Evolutionary conservation across 1,140 invertebrate genomes (phyloP), one percentile per base, ranked within the genome.

Genomic region (Ceratina japonica): DNA sequence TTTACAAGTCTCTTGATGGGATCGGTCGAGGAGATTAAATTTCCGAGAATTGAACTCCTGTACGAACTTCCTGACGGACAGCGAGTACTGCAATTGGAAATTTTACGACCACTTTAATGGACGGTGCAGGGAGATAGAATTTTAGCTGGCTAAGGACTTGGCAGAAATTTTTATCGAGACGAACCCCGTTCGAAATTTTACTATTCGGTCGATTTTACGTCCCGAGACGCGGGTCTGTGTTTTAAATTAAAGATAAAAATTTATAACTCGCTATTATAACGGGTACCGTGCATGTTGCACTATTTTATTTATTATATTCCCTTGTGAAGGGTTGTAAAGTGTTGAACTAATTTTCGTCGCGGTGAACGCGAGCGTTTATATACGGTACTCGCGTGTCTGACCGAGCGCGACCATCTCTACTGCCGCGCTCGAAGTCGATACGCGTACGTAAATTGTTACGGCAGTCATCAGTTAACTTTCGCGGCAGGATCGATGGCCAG

Each of bases 21-120:
- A 58, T 58, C 22, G 27, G 31, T 22, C 10, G 52, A 16, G 2
- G 44, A n/a, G 68, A 58, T 58, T 58, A 71, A 37, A 71, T 56
- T 20, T 69, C 31, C 3, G 13, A 37, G 27, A 58, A n/a, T 4
- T 18, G 49, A 27, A 44, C 54, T n/a, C 54, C 52, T 13, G 16
- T 7, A 16, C n/a, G 18, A 58, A 71, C 27, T 58, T 71, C 15
- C 54, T 13, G 69, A 3, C 31, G 69, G 16, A 27, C 54, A n/a
- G 20, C 16, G 70, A 27, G 20, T 61, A 44, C 37, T 49, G 56
- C 37, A 20, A 51, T 70, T 37, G 5, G 13, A 15, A 52, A 61
- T 70, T 70, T 70, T 59, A 31, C n/a, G 8, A n/a, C 49, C 51
- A 20, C 24, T 44, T 49, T 59, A 51, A 61, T 76, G n/a, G 54